phyloP scores from a whole-genome alignment of 1,140 invertebrate species.

The Zaprionus davidi region DNA sequence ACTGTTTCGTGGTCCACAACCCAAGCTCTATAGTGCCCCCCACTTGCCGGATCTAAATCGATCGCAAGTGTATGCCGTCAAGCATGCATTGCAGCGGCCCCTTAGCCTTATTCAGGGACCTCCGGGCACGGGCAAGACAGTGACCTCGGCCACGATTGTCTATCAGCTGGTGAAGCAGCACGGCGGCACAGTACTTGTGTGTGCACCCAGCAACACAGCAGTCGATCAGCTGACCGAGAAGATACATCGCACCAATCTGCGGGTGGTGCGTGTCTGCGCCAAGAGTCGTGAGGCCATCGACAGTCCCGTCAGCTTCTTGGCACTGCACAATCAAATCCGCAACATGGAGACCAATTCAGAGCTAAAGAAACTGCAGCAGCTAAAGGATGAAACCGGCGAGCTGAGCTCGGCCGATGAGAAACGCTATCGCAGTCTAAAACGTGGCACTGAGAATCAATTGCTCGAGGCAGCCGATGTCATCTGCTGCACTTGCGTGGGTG shows the following conservation, averaged over 20 bases:
- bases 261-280: slow-evolving; percentile 98
- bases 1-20: slow-evolving; percentile 92
- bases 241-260: slow-evolving; percentile 98
- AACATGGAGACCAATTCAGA: slow-evolving; percentile 96
- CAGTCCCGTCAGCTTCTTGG: slow-evolving; percentile 98
- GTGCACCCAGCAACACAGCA: slow-evolving; percentile 99
- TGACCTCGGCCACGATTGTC: slow-evolving; percentile 99
- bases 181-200: slow-evolving; percentile 97
- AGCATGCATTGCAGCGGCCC: slow-evolving; percentile 98
- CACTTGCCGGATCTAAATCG: slow-evolving; percentile 98
- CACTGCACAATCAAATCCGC: slow-evolving; percentile 98
- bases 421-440: slow-evolving; percentile 95
- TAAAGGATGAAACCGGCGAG: slow-evolving; percentile 99
- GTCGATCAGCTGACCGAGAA: slow-evolving; percentile 99
- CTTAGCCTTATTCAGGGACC: slow-evolving; percentile 98
- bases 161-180: slow-evolving; percentile 98
- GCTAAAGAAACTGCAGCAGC: slow-evolving; percentile 96
- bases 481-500: slow-evolving; percentile 99
- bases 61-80: slow-evolving; percentile 99
- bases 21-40: slow-evolving; percentile 98
- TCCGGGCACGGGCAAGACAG: slow-evolving; percentile 97
- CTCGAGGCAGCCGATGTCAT: slow-evolving; percentile 99
- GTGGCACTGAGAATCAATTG: slow-evolving; percentile 95
- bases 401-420: slow-evolving; percentile 97
- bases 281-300: slow-evolving; percentile 99